A percentile compares a stretch with the other conserved stretches of the same genome.
These are phyloP conservation scores for Vombatus ursinus DNA, from an alignment of 2,113 vertebrate genomes.

Conservation along the genomic window DNA sequence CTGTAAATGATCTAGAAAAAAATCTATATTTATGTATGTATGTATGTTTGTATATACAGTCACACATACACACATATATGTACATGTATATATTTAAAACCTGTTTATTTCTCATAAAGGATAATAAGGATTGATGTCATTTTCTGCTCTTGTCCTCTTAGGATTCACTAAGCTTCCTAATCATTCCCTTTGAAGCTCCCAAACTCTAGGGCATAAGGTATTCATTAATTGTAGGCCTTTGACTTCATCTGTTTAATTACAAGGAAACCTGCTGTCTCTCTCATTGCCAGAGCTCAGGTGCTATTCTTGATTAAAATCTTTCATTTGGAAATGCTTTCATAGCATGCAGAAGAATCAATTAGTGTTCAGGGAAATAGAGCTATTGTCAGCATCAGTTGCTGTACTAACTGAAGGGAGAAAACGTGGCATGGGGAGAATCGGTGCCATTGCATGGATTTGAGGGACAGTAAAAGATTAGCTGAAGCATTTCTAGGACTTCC, in stretches of 20 bases:
- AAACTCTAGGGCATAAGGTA: constrained; percentile 12
- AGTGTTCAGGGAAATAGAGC: not conserved
- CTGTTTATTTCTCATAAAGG: not conserved
- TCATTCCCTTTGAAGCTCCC: constrained; percentile 17
- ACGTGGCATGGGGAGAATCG: not conserved
- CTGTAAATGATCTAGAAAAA: not conserved
- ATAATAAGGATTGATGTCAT: constrained; percentile 17
- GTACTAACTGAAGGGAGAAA: not conserved
- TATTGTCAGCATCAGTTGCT: not conserved
- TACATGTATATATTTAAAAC: not conserved
- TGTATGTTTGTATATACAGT: not conserved
- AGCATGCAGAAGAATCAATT: not conserved
- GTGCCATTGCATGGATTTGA: not conserved
- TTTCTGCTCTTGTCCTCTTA: not conserved
- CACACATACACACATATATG: not conserved
- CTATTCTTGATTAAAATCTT: constrained; percentile 38
- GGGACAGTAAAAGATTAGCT: not conserved
- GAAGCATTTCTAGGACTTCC: not conserved
- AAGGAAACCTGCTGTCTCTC: not conserved
- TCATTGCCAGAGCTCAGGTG: constrained; percentile 7
- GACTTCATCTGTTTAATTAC: constrained; percentile 46
- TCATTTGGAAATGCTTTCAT: constrained; percentile 11
- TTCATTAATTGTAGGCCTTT: constrained; percentile 55
- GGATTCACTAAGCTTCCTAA: constrained; percentile 21
- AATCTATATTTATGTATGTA: not conserved